phyloP scores from a whole-genome alignment of 2,888 invertebrate species.

The Dorcus hopei region DNA sequence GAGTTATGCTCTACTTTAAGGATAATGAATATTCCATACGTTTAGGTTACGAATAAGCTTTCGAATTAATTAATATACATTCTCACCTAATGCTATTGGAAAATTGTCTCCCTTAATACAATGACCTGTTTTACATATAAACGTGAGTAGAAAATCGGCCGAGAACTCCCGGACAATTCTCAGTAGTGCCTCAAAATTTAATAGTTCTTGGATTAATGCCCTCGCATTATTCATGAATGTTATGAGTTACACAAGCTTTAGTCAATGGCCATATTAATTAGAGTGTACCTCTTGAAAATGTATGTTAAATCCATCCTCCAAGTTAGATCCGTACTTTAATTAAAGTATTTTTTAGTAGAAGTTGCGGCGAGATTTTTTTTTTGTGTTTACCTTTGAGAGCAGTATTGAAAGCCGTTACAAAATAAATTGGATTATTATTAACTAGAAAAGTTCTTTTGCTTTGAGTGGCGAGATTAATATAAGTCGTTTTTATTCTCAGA shows the following conservation, averaged over 20 bases:
- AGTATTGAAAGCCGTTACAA: too few relatives aligned
- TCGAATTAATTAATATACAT: not conserved
- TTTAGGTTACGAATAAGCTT: not conserved
- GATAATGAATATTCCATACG: not conserved
- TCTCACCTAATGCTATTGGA: not conserved
- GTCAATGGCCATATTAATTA: constrained; percentile 1
- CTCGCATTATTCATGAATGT: constrained; percentile 29
- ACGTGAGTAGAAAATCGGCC: not conserved
- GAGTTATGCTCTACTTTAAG: not conserved
- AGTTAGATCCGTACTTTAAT: too few relatives aligned
- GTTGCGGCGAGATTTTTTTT: too few relatives aligned
- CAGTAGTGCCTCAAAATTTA: constrained; percentile 29
- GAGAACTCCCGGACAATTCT: constrained; percentile 18
- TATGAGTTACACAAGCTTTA: not conserved
- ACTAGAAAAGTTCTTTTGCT: too few relatives aligned
- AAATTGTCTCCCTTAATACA: not conserved
- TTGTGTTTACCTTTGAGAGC: too few relatives aligned
- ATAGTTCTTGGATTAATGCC: constrained; percentile 29
- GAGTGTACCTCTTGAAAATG: not conserved
- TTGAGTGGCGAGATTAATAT: too few relatives aligned
- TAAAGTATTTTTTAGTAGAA: too few relatives aligned
- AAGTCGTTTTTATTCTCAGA: too few relatives aligned
- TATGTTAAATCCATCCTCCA: too few relatives aligned
- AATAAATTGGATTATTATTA: too few relatives aligned
- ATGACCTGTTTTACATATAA: constrained; percentile 19